Evolutionary conservation across 2,113 vertebrate genomes (phyloP).

Genomic region (Sceloporus tristichus): DNA sequence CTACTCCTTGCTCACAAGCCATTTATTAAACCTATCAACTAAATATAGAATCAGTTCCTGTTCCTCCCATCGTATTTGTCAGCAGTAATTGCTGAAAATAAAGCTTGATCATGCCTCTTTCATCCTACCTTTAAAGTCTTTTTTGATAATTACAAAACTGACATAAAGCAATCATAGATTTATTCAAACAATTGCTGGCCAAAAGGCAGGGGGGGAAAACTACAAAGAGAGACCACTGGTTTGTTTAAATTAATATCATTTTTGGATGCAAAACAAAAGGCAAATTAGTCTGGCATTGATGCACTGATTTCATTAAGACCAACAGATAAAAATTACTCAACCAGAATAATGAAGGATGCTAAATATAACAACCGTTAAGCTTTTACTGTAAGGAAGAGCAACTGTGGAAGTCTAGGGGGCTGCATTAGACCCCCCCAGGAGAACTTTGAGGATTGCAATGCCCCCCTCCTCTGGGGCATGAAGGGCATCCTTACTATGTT

Average conservation of each 20-base stretch:
- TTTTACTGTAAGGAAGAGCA: no score
- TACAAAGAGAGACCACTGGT: not conserved
- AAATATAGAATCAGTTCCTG: not conserved
- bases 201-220: not conserved
- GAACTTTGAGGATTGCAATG: no score
- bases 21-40: conserved; percentile 14
- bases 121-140: not conserved
- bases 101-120: conserved; percentile 12
- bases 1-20: not conserved
- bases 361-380: no score
- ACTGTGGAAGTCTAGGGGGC: no score
- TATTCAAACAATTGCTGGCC: not conserved
- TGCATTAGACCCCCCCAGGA: no score
- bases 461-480: no score
- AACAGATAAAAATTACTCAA: conserved; percentile 1
- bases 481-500: no score
- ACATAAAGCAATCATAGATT: not conserved
- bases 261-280: not conserved
- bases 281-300: not conserved
- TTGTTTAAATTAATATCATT: not conserved
- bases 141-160: not conserved
- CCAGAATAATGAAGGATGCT: not conserved
- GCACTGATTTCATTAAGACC: not conserved
- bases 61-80: not conserved
- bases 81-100: not conserved